phyloP scores from a whole-genome alignment of 2,888 invertebrate genomes.

The Pristionchus entomophagus region DNA sequence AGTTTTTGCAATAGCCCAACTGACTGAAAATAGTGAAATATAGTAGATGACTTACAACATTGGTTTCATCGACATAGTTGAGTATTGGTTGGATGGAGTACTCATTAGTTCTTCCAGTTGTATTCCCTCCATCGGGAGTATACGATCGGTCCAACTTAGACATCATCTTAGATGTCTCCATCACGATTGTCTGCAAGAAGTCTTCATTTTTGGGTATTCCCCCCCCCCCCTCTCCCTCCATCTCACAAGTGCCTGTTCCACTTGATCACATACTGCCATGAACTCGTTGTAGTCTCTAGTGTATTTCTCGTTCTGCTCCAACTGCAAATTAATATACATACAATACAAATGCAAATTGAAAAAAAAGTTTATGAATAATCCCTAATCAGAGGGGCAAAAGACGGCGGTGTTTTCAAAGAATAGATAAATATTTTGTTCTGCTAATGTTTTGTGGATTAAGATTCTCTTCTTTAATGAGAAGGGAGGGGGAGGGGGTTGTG shows the following conservation, averaged over 20 bases:
- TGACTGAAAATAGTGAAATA: neutral
- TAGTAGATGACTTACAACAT: neutral
- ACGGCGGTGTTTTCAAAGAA: no score
- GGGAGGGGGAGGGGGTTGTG: neutral
- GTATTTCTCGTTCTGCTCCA: conserved; percentile 24
- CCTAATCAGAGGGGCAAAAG: no score
- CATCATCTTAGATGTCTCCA: conserved; percentile 40
- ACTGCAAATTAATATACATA: neutral
- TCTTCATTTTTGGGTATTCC: no score
- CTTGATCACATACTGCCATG: conserved; percentile 44
- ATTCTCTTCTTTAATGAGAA: no score
- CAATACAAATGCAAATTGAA: neutral
- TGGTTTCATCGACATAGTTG: conserved; percentile 21
- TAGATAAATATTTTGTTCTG: no score
- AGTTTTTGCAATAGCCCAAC: no score
- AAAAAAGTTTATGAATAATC: neutral
- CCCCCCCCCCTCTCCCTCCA: no score
- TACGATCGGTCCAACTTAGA: conserved; percentile 8
- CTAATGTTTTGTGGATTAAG: no score
- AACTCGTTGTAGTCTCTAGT: conserved; percentile 24
- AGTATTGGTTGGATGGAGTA: neutral
- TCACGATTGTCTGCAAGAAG: conserved; percentile 1
- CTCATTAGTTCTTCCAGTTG: neutral
- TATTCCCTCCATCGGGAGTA: neutral
- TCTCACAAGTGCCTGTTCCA: conserved; percentile 24